phyloP scores from a whole-genome alignment of 2,797 vertebrate genomes.

The Sebastes reedi region DNA sequence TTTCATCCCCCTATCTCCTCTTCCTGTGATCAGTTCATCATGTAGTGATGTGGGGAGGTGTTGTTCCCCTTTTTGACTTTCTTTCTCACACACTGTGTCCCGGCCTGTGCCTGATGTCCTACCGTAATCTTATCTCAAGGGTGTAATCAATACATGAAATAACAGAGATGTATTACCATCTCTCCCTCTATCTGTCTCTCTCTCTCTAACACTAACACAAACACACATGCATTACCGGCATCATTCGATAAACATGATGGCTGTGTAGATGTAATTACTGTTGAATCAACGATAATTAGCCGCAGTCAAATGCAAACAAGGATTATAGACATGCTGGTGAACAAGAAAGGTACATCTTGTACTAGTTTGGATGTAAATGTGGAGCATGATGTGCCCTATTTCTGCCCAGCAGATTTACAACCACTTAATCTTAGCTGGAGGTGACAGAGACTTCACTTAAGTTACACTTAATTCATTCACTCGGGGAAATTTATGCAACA shows the following conservation, averaged over 20 bases:
- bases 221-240: slow-evolving; percentile 18
- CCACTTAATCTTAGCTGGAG: slow-evolving; percentile 19
- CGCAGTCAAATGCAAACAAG: slow-evolving; percentile 25
- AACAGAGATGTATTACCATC: slow-evolving; percentile 6
- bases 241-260: slow-evolving; percentile 68
- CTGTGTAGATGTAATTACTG: slow-evolving; percentile 65
- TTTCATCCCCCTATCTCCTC: slow-evolving; percentile 13
- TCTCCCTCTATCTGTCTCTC: background rate
- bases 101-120: background rate
- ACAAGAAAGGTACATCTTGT: slow-evolving; percentile 32
- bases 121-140: slow-evolving; percentile 27
- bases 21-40: slow-evolving; percentile 14
- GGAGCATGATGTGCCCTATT: slow-evolving; percentile 30
- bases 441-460: background rate
- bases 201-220: background rate
- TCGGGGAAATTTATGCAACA: background rate
- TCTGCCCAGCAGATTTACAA: slow-evolving; percentile 17
- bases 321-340: slow-evolving; percentile 9
- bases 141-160: slow-evolving; percentile 32
- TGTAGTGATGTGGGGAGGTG: background rate
- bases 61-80: background rate
- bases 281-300: slow-evolving; percentile 73
- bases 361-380: slow-evolving; percentile 32
- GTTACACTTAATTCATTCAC: background rate
- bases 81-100: slow-evolving; percentile 2